Evolutionary conservation across 2,113 vertebrate genomes (phyloP), one percentile per base, ranked within the genome.

Genomic region (Guaruba guarouba): DNA sequence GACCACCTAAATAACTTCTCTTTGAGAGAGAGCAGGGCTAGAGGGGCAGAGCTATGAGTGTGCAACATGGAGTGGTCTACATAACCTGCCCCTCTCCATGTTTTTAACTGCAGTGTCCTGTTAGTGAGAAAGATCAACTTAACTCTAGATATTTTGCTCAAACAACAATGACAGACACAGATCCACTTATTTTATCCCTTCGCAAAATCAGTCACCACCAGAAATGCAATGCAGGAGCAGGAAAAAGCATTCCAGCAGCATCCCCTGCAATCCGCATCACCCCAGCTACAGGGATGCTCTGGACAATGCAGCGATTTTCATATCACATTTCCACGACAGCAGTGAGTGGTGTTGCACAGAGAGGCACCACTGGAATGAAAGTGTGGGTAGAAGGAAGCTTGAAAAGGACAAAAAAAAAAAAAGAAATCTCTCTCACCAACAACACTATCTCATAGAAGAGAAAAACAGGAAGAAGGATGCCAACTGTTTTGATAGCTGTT

Each of bases 401-500:
- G 41, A 88, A 69, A 76, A 76, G 23, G 31, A 59, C 6, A 35
- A 18, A 43, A 43, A 59, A 59, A 52, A n/a, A 25, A 84, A 86
- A 93, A 57, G 85, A 68, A 28, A 41, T 29, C n/a, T 63, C 63
- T 96, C 62, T 54, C 24, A 8, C 86, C 88, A 90, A 71, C 71
- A 86, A 6, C 63, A 18, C 49, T 61, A 82, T 86, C 80, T 88
- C 86, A 92, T n/a, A 87, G 81, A 89, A 89, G 87, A 92, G 74
- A 77, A 93, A 96, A 84, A 96, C 95, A 97, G 83, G 77, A 95
- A 94, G 81, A 84, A 91, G 91, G 89, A 91, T 96, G 92, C 92
- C 91, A 97, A 78, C 95, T 96, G 91, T 97, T 96, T 96, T 93
- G 95, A 94, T 97, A 96, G 94, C 86, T 96, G 95, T 89, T 96